These are phyloP conservation scores for Phrynosoma blainvillii DNA, from an alignment of 2,113 vertebrate species.

Conservation along the genomic window DNA sequence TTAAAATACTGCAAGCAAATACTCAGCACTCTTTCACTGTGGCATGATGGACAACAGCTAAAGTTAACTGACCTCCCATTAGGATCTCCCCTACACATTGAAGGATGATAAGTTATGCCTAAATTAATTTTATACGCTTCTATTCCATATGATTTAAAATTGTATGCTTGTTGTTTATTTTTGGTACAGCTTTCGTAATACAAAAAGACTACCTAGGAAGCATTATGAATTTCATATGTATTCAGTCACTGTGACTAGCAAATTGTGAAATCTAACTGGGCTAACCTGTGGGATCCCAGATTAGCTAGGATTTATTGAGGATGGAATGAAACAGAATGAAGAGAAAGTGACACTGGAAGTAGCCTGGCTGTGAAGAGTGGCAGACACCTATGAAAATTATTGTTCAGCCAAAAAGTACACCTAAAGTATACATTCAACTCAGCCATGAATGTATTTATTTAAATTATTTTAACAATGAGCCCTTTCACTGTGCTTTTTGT, in stretches of 20 bases:
- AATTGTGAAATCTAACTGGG: background rate
- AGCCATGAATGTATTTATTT: background rate
- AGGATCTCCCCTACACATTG: background rate
- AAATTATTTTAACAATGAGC: background rate
- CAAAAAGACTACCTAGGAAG: no score
- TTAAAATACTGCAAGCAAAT: background rate
- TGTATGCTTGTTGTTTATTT: no score
- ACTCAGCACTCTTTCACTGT: background rate
- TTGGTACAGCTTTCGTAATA: no score
- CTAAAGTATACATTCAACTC: background rate
- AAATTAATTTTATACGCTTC: background rate
- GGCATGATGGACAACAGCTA: background rate
- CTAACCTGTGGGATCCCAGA: background rate
- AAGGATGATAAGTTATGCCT: background rate
- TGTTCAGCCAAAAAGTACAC: background rate
- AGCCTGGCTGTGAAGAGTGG: background rate
- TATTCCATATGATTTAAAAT: background rate
- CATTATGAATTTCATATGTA: no score
- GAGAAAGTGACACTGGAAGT: no score
- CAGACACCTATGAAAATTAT: background rate
- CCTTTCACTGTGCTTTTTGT: conserved; percentile 38
- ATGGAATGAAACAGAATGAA: background rate
- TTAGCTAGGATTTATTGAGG: background rate
- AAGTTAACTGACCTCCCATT: background rate
- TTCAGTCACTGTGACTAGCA: no score